Base-by-base conservation (phyloP, 2,888 invertebrate genomes). In the Beris morrisii region DNA sequence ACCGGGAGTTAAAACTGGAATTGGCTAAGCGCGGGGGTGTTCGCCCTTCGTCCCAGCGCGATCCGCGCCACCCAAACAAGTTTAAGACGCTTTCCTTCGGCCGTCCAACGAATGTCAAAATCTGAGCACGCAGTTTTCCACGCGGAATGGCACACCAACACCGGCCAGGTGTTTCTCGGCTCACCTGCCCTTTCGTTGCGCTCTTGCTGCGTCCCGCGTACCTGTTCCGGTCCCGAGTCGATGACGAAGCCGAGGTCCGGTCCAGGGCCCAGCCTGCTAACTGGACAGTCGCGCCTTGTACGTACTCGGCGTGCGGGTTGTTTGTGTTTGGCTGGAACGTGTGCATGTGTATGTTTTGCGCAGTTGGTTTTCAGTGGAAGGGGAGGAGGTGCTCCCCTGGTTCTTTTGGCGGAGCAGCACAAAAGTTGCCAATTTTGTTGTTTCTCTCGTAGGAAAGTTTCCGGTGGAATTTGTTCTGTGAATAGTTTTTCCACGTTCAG, bases 231-330 rank as follows among this genome's bases (percentile, higher is more conserved):
- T n/a, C n/a, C 38, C 15, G 38, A 38, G 7, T 38, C 22, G 22
- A 22, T 22, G 22, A 9, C 38, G 38, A 38, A 38, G 7, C 38
- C 38, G 9, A 3, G 38, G 38, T 22, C 22, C 22, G 38, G 38
- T 9, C 9, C 38, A 7, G 38, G 9, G 38, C 38, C 50, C 43
- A 32, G 46, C 9, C 30, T 28, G 61, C 22, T 32, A 50, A 52
- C 61, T 61, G 50, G 61, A 50, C 32, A 32, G 52, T 30, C 61
- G 61, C 61, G 61, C n/a, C 50, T 22, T 61, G 52, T 30, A 61
- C 50, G 11, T 22, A 50, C 50, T 50, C 50, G 50, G 52, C 58
- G 9, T 9, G 50, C 9, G 12, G 53, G 53, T n/a, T 53, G 7
- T 5, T 13, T 50, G 59, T 44, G 59, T 13, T 50, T 4, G 46